phyloP scores from a whole-genome alignment of 2,797 vertebrate genomes.

The Pogonophryne albipinna region DNA sequence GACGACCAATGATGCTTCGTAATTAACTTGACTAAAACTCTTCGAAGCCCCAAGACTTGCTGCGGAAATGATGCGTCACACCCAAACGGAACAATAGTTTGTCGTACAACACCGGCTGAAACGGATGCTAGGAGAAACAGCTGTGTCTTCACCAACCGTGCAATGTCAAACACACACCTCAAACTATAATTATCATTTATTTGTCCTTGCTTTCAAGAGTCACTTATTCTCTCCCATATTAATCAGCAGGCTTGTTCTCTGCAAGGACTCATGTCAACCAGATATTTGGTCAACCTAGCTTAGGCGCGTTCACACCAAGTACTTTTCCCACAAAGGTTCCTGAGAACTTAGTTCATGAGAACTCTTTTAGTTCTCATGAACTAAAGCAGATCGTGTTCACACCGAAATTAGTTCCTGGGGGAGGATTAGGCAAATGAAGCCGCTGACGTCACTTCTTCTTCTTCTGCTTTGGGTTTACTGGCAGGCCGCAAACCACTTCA shows the following conservation, averaged over 20 bases:
- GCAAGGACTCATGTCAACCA: not conserved
- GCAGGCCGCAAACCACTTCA: too few relatives aligned
- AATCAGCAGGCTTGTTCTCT: not conserved
- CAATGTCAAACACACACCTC: slow-evolving; percentile 15
- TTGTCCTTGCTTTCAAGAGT: slow-evolving; percentile 15
- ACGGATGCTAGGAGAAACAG: slow-evolving; percentile 11
- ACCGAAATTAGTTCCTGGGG: too few relatives aligned
- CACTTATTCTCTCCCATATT: not conserved
- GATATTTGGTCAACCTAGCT: not conserved
- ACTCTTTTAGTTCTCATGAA: too few relatives aligned
- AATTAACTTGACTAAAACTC: slow-evolving; percentile 16
- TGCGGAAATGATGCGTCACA: slow-evolving; percentile 16
- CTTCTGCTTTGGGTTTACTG: too few relatives aligned
- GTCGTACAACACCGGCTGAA: not conserved
- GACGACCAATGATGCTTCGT: not conserved
- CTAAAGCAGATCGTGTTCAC: too few relatives aligned
- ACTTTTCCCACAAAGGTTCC: too few relatives aligned
- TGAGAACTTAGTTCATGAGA: too few relatives aligned
- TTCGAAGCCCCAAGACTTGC: slow-evolving; percentile 6
- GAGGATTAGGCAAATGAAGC: too few relatives aligned
- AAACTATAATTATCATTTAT: not conserved
- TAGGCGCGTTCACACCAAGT: too few relatives aligned
- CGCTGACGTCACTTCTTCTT: too few relatives aligned
- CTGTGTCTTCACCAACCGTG: not conserved
- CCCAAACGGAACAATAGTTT: not conserved